Evolutionary conservation across 2,888 invertebrate genomes (phyloP).

Genomic region (Tethea ocularis): DNA sequence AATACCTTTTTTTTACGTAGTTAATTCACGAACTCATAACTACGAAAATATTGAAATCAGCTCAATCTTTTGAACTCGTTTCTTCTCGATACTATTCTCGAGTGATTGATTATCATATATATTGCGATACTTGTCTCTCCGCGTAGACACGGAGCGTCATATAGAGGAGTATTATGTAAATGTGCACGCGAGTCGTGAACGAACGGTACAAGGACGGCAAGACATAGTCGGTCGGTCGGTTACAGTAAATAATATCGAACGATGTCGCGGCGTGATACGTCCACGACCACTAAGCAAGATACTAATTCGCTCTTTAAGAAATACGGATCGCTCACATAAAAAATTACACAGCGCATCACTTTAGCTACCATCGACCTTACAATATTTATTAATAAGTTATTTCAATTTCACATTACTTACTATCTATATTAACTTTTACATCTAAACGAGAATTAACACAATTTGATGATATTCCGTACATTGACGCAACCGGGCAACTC

Average conservation of each 20-base stretch:
- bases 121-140: too few relatives aligned
- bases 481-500: neutral
- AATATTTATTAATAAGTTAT: constrained; percentile 1
- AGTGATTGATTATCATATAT: too few relatives aligned
- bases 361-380: neutral
- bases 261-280: neutral
- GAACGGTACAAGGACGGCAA: neutral
- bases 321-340: neutral
- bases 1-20: too few relatives aligned
- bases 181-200: neutral
- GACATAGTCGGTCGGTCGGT: neutral
- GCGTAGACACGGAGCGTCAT: too few relatives aligned
- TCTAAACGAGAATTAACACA: neutral
- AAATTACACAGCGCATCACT: neutral
- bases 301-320: neutral
- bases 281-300: too few relatives aligned
- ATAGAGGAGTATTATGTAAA: too few relatives aligned
- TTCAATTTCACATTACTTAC: constrained; percentile 2
- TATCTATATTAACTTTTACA: constrained; percentile 2
- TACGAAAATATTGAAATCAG: too few relatives aligned
- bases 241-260: neutral
- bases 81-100: too few relatives aligned
- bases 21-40: too few relatives aligned
- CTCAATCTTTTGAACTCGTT: too few relatives aligned
- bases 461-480: neutral